Percentiles rank a stretch among this genome's conserved stretches.
Conservation (phyloP, 2,797 vertebrate genomes). For the Pangasius djambal region DNA sequence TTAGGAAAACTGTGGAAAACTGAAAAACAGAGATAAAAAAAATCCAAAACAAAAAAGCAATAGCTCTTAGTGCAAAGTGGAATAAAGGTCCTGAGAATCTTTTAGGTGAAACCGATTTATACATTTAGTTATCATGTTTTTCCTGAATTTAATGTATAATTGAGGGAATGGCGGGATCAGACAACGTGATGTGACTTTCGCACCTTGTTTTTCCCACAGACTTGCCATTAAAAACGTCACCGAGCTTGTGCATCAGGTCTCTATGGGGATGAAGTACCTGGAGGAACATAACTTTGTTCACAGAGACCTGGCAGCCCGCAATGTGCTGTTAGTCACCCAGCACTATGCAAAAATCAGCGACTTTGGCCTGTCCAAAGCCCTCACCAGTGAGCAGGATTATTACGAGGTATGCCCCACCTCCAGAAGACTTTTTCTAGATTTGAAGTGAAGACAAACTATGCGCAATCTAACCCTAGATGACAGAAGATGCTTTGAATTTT, state of each 20-base stretch:
- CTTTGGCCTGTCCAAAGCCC: conserved; percentile 95
- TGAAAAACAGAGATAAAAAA: neutral
- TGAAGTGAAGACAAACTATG: neutral
- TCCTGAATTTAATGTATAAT: neutral
- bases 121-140: neutral
- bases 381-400: conserved; percentile 87
- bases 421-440: neutral
- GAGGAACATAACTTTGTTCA: conserved; percentile 96
- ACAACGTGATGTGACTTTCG: neutral
- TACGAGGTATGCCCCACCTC: conserved; percentile 75
- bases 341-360: conserved; percentile 99
- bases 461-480: neutral
- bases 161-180: neutral
- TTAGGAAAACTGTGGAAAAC: neutral
- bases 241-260: conserved; percentile 95
- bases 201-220: conserved; percentile 67
- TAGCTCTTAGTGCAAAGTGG: neutral
- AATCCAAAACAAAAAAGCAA: neutral
- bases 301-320: conserved; percentile 93
- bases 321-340: conserved; percentile 94
- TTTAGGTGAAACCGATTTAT: neutral
- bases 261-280: conserved; percentile 97
- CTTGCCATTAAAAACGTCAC: conserved; percentile 88
- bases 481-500: neutral
- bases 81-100: neutral